Base-by-base conservation (phyloP, 2,888 invertebrate species). In the Oxystoma pomonae region DNA sequence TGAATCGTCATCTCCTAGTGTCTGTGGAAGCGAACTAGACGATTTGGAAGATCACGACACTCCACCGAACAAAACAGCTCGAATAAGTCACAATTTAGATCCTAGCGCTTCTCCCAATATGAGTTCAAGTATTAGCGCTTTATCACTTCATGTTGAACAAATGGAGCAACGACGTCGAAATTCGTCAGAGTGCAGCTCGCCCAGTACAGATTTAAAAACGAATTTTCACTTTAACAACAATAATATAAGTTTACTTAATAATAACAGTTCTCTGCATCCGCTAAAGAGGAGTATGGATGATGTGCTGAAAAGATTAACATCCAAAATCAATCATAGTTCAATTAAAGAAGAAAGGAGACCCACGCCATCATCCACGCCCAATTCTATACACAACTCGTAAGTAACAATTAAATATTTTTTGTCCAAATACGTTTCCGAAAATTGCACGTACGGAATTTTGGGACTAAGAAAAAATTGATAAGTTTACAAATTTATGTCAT, bases 211-310 rank as follows among this genome's bases (percentile, higher is more conserved):
- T 74, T 83, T 86, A 70, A 87, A 87, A 77, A 85, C 86, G 72
- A 81, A 79, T 73, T 80, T 81, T 65, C 82, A 86, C 76, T 86
- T 86, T 71, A 73, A 74, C 65, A 73, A 73, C 67, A 83, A 86
- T 68, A 84, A 86, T 75, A 89, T 87, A 76, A 86, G 84, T 79
- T 86, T 85, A 75, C 80, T 87, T 78, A 87, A 87, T 75, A 87
- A 86, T 72, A 87, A 87, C 75, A 78, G 82, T 82, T 80, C 80
- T 69, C 83, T 81, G 69, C 85, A 84, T 63, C 86, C 86, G 65
- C 83, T 86, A 72, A 91, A 91, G 81, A 84, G 90, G 80, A 91
- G 93, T 66, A 94, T 95, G 94, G 94, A 95, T 83, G 93, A 94
- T 83, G 94, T 95, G 55, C 84, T 94, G 60, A 92, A 92, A 81